Evolutionary conservation across 2,888 invertebrate species (phyloP).

Genomic region (Athrips mouffetella): DNA sequence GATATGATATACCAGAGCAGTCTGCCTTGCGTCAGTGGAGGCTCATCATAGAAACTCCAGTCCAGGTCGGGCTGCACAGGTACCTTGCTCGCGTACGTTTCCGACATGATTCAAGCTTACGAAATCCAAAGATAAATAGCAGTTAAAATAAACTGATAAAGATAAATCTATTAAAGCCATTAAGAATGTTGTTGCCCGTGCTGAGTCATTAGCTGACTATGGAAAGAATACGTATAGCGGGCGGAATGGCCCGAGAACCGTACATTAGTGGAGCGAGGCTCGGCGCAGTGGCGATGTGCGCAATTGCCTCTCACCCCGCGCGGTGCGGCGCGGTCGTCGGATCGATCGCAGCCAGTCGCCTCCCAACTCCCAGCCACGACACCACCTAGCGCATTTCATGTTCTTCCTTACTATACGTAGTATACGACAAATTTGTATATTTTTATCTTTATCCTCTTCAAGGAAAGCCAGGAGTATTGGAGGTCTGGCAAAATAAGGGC

Average conservation of each 20-base stretch:
- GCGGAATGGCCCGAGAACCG: constrained; percentile 17
- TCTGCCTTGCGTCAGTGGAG: constrained; percentile 5
- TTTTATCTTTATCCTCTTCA: too few species aligned
- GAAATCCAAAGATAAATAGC: too few species aligned
- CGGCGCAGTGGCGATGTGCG: constrained; percentile 55
- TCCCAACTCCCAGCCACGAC: constrained; percentile 43
- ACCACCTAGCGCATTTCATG: constrained; percentile 25
- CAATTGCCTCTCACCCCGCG: constrained; percentile 44
- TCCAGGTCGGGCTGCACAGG: constrained; percentile 7
- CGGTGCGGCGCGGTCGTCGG: constrained; percentile 39
- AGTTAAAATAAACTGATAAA: neutral
- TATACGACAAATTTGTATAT: too few species aligned
- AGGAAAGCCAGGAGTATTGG: too few species aligned
- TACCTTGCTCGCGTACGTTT: constrained; percentile 2
- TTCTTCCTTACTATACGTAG: too few species aligned
- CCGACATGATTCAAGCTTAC: neutral
- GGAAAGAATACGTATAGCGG: constrained; percentile 25
- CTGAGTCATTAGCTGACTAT: constrained; percentile 8
- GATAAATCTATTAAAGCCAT: constrained; percentile 1
- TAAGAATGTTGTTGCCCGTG: neutral
- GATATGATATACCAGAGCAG: constrained; percentile 2
- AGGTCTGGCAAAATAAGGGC: too few species aligned
- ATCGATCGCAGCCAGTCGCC: constrained; percentile 55
- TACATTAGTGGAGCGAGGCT: constrained; percentile 25
- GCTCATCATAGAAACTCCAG: constrained; percentile 3